Evolutionary conservation across 2,797 vertebrate species (phyloP), one percentile per base, ranked within the genome.

Genomic region (Sebastes iracundus): DNA sequence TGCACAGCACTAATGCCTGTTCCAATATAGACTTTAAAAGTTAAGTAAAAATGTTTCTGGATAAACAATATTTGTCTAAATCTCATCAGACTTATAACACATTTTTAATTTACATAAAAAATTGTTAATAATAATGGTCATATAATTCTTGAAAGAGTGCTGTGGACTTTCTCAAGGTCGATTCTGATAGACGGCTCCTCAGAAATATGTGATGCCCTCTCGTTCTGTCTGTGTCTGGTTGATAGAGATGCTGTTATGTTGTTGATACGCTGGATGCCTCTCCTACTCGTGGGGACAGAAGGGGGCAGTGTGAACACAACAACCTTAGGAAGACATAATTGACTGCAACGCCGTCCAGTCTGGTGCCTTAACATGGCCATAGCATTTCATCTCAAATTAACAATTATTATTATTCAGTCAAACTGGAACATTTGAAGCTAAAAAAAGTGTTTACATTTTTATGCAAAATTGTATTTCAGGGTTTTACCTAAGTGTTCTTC

Each of bases 291-390:
- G 84, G 80, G 79, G 86, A 91, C 92, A 91, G 92, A 93, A 93
- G 93, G 91, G 94, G 93, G 94, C 92, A 92, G 91, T 93, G 84
- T 92, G 90, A 83, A 93, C 92, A 89, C 90, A 88, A 92, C 88
- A 86, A 89, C 88, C 70, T 77, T 60, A 81, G 33, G 68, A 65
- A 75, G 67, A 91, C 64, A 69, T 55, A 82, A 85, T 64, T 79
- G 80, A 82, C 70, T 77, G 33, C 60, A 82, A 64, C 66, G 70
- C n/a, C 18, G 33, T 58, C 64, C 60, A 56, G 61, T 66, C 42
- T 58, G 46, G 12, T 67, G 38, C 58, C 25, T 42, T 35, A 53
- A 77, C 62, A 61, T n/a, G 32, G 16, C 42, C 61, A 32, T 22
- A 55, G 23, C 33, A 6, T 72, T 65, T 66, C 1, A 60, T 82